Evolutionary conservation across 2,113 vertebrate species (phyloP), one percentile per base, ranked within the genome.

Genomic region (Syrrhaptes paradoxus): DNA sequence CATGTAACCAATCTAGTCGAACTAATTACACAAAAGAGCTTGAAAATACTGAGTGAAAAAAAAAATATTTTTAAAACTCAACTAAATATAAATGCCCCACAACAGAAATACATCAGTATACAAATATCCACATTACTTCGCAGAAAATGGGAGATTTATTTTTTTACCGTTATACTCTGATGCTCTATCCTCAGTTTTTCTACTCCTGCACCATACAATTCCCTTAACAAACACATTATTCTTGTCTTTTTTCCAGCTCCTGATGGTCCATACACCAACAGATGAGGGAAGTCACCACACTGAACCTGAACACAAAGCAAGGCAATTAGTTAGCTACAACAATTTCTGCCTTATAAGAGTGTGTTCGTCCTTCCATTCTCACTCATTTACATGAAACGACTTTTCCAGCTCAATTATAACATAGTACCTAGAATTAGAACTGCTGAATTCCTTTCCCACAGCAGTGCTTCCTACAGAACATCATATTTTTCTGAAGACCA

Each of bases 231-330:
- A 97, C 99, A 99, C 99, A 99, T 99, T 92, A 99, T 99, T 92
- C 99, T 98, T 7, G 99, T 99, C 98, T 99, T 99, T 97, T 99
- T 99, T 49, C 99, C 99, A 32, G 99, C 99, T 28, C 99, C 99
- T 9, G 99, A 99, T 0, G 99, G 99, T 32, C 99, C 99, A 87
- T 99, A 99, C 26, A 99, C 98, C 97, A 99, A 93, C 10, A 99
- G 89, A 94, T 99, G 99, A 38, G 99, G 99, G 77, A 99, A 99
- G 90, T 99, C 99, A 7, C 99, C 99, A 97, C 98, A 98, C 1
- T 99, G 99, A 57, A 99, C 99, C 99, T 99, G 90, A 48, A 73
- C 31, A 77, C 57, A 86, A 72, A 38, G 28, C 32, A 85, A 51
- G 2, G 74, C 21, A 8, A 62, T 34, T 45, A 45, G 12, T 83